Percentiles rank a stretch among this genome's conserved stretches.
These are phyloP conservation scores for Dryomyza anilis DNA, from an alignment of 2,888 invertebrate species.

Conservation along the genomic window DNA sequence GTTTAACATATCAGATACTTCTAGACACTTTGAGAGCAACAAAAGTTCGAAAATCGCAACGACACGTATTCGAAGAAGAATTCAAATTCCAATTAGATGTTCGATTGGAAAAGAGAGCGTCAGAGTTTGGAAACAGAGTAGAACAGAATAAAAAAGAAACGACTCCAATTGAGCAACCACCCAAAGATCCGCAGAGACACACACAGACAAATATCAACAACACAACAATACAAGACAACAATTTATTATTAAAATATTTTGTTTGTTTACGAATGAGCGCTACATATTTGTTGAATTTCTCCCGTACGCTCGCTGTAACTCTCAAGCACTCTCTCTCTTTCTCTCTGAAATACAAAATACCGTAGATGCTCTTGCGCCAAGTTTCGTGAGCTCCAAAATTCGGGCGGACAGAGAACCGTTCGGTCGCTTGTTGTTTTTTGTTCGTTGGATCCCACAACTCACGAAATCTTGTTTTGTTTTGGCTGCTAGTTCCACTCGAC, in stretches of 20 bases:
- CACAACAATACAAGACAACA: not conserved
- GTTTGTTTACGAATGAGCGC: not conserved
- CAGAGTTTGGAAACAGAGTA: too few relatives aligned
- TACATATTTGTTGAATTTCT: not conserved
- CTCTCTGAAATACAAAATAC: not conserved
- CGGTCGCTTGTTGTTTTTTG: not conserved
- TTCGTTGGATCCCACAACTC: not conserved
- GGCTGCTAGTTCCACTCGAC: not conserved
- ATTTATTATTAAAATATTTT: not conserved
- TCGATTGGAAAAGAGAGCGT: too few relatives aligned
- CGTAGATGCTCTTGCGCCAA: slow-evolving; percentile 13
- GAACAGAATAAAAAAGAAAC: too few relatives aligned
- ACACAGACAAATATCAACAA: not conserved
- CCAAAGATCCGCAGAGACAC: not conserved
- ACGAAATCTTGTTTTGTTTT: slow-evolving; percentile 1
- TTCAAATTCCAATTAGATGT: too few relatives aligned
- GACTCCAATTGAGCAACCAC: too few relatives aligned
- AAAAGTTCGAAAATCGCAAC: too few relatives aligned
- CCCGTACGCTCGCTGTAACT: not conserved
- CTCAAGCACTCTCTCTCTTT: not conserved
- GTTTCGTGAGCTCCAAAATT: slow-evolving; percentile 10
- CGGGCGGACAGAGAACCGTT: too few relatives aligned
- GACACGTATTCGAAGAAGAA: too few relatives aligned
- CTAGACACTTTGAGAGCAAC: too few relatives aligned
- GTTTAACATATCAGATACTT: too few relatives aligned